phyloP scores from a whole-genome alignment of 1,140 invertebrate genomes.

The Scaptomyza graminum region DNA sequence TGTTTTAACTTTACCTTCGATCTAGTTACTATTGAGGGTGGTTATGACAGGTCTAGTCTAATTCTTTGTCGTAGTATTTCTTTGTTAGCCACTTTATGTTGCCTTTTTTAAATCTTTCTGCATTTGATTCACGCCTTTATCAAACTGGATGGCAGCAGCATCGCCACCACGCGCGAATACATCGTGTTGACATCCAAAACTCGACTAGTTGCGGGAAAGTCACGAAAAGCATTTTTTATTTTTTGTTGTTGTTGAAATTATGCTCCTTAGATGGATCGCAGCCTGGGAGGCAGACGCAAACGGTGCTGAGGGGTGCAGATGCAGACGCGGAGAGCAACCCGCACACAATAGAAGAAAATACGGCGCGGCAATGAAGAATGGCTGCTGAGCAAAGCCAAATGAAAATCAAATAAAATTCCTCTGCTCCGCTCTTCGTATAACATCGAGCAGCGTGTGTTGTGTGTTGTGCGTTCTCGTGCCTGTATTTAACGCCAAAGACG shows the following conservation, averaged over 20 bases:
- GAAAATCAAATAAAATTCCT: conserved; percentile 76
- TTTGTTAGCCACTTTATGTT: background rate
- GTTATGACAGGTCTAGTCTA: conserved; percentile 3
- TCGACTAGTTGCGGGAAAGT: conserved; percentile 81
- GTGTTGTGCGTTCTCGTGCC: conserved; percentile 61
- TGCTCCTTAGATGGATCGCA: conserved; percentile 83
- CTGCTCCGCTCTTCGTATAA: conserved; percentile 50
- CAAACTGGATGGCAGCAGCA: conserved; percentile 47
- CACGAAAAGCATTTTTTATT: conserved; percentile 73
- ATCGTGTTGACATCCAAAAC: conserved; percentile 84
- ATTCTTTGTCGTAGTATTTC: background rate
- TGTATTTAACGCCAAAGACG: conserved; percentile 79
- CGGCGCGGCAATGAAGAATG: conserved; percentile 33
- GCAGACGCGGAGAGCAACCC: conserved; percentile 28
- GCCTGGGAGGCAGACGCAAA: conserved; percentile 28
- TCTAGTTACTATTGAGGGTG: conserved; percentile 7
- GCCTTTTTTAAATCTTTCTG: background rate
- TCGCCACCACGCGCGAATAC: conserved; percentile 66
- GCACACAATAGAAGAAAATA: conserved; percentile 72
- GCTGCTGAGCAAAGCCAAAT: conserved; percentile 50
- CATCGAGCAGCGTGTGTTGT: conserved; percentile 20
- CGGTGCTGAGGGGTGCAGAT: background rate
- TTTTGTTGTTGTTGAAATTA: conserved; percentile 77
- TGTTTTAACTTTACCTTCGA: conserved; percentile 1
- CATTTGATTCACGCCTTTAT: conserved; percentile 46